phyloP scores from a whole-genome alignment of 2,888 invertebrate species.

The Corythucha ciliata region DNA sequence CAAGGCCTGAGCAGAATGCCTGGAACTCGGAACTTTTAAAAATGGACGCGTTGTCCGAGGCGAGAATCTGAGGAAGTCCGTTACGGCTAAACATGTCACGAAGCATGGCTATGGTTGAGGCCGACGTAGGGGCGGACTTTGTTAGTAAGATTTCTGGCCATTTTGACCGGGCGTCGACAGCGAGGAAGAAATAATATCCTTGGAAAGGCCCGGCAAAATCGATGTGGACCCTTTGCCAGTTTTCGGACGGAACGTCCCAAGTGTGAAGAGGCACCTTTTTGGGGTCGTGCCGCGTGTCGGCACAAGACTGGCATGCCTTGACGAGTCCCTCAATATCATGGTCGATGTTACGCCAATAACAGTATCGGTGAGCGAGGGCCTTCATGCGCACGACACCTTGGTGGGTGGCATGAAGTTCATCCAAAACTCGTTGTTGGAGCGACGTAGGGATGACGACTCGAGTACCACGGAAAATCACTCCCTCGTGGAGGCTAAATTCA shows the following conservation, averaged over 20 bases:
- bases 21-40: slow-evolving; percentile 25
- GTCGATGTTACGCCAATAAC: slow-evolving; percentile 36
- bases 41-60: slow-evolving; percentile 27
- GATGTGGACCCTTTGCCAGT: slow-evolving; percentile 4
- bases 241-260: slow-evolving; percentile 9
- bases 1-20: slow-evolving; percentile 19
- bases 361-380: slow-evolving; percentile 34
- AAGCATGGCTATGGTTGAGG: slow-evolving; percentile 20
- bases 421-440: slow-evolving; percentile 21
- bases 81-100: slow-evolving; percentile 25
- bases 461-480: slow-evolving; percentile 20
- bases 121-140: slow-evolving; percentile 18
- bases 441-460: slow-evolving; percentile 30
- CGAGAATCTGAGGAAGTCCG: slow-evolving; percentile 22
- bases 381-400: slow-evolving; percentile 37
- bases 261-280: slow-evolving; percentile 7
- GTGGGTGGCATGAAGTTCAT: slow-evolving; percentile 36
- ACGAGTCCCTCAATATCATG: slow-evolving; percentile 34
- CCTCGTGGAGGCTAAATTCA: slow-evolving; percentile 8
- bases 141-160: slow-evolving; percentile 28
- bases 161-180: slow-evolving; percentile 36
- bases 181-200: slow-evolving; percentile 20
- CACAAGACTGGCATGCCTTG: slow-evolving; percentile 31
- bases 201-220: slow-evolving; percentile 12
- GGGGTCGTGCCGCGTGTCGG: background rate